Conservation (phyloP, 1,140 invertebrate genomes). For the Doryteuthis pealeii region DNA sequence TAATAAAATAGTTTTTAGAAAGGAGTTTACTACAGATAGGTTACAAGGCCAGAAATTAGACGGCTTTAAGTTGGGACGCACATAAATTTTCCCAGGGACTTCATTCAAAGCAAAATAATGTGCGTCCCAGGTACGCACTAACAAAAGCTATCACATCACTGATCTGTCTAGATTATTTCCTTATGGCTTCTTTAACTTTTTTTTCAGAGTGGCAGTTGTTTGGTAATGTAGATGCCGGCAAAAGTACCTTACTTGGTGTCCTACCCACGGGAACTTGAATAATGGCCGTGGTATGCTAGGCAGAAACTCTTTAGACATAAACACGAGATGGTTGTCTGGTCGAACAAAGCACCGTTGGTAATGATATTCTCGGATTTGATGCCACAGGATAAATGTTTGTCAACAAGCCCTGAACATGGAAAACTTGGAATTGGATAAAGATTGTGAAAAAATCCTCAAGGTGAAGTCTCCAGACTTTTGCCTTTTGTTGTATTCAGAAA, state of each 20-base stretch:
- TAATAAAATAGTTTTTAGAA: too few relatives aligned
- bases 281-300: conserved; percentile 89
- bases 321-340: conserved; percentile 97
- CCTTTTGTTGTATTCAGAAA: too few relatives aligned
- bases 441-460: conserved; percentile 98
- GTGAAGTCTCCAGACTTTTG: conserved; percentile 64
- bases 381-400: conserved; percentile 79
- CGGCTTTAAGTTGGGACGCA: too few relatives aligned
- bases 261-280: conserved; percentile 95
- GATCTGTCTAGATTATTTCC: too few relatives aligned
- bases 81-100: too few relatives aligned
- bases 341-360: conserved; percentile 97
- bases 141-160: too few relatives aligned
- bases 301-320: conserved; percentile 97
- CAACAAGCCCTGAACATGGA: conserved; percentile 87
- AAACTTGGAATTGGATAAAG: conserved; percentile 98
- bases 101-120: too few relatives aligned
- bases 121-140: too few relatives aligned
- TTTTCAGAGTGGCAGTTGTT: conserved; percentile 90
- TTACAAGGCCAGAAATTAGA: too few relatives aligned
- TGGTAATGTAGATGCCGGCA: conserved; percentile 99
- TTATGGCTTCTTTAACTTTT: too few relatives aligned
- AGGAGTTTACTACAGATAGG: too few relatives aligned
- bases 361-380: conserved; percentile 97
- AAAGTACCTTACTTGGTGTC: conserved; percentile 95